Evolutionary conservation across 2,888 invertebrate species (phyloP), one percentile per base, ranked within the genome.

Genomic region (Chironomus tentans): DNA sequence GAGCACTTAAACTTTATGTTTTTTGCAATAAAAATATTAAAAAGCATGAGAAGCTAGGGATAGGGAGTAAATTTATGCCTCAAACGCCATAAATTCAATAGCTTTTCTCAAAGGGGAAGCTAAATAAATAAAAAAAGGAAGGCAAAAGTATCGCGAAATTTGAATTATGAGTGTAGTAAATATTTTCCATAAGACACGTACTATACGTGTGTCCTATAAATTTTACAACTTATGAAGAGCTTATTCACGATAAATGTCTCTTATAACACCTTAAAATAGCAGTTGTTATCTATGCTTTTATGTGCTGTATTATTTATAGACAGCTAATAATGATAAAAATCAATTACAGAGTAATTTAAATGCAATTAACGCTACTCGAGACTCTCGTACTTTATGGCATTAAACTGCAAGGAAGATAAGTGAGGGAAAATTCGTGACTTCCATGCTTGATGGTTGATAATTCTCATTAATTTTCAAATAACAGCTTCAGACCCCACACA

Each of bases 1-100:
- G 74, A 62, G 65, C 74, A 74, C 74, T 74, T 74, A 74, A 74
- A 68, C 65, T 74, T 74, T 74, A 74, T 74, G 74, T 21, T 46
- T 48, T 65, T 68, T 68, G 74, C 62, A 74, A 65, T 74, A 74
- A 74, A 74, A 74, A 74, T 74, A 74, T 74, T 74, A 74, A 74
- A 74, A 56, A 56, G 15, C 15, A 56, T 7, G 15, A n/a, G n/a
- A 15, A 56, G 56, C 56, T n/a, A n/a, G 50, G 56, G 61, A 28
- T 38, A 28, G 28, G 50, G 50, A 70, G 68, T 13, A 15, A 72
- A 72, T 72, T 72, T 70, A 70, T 70, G 46, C 22, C 48, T 70
- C 12, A 28, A 70, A 70, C 47, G 48, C 21, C 72, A 72, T 72
- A 72, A 72, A 72, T 72, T 72, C 21, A 21, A 47, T 18, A 46